Percentiles rank a stretch among this genome's conserved stretches.
These are phyloP conservation scores for Nasalis larvatus DNA, from an alignment of 2,113 vertebrate genomes.

Conservation along the genomic window DNA sequence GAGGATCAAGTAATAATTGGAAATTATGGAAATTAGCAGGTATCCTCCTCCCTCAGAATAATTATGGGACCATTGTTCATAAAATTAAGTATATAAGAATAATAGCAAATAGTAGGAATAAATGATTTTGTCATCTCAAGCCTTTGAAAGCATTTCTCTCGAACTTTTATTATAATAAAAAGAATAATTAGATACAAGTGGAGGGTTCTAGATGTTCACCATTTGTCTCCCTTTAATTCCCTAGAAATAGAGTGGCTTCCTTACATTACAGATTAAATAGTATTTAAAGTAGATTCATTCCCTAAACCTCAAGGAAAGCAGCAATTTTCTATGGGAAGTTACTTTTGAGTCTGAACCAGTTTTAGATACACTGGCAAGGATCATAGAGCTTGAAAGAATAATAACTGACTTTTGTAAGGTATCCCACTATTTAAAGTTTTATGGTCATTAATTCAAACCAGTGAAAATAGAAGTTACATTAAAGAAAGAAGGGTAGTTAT, in stretches of 20 bases:
- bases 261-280: slow-evolving; percentile 30
- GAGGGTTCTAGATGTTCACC: slow-evolving; percentile 3
- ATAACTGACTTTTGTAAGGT: slow-evolving; percentile 40
- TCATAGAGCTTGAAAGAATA: background rate
- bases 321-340: slow-evolving; percentile 28
- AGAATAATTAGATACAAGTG: slow-evolving; percentile 29
- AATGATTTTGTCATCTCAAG: slow-evolving; percentile 24
- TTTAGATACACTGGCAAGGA: slow-evolving; percentile 33
- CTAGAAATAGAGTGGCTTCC: background rate
- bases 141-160: slow-evolving; percentile 32
- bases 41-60: background rate
- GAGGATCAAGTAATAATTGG: background rate
- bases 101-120: slow-evolving; percentile 24
- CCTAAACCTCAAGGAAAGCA: slow-evolving; percentile 16
- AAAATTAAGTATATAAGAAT: background rate
- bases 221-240: slow-evolving; percentile 35
- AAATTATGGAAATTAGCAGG: slow-evolving; percentile 31
- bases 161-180: slow-evolving; percentile 43
- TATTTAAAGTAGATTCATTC: slow-evolving; percentile 36
- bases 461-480: slow-evolving; percentile 30
- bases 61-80: background rate
- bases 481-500: slow-evolving; percentile 18
- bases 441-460: slow-evolving; percentile 52
- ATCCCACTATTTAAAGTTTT: slow-evolving; percentile 42
- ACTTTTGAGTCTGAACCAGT: slow-evolving; percentile 22